Evolutionary conservation across 2,113 vertebrate genomes (phyloP).

Genomic region (Hippoglossus stenolepis): DNA sequence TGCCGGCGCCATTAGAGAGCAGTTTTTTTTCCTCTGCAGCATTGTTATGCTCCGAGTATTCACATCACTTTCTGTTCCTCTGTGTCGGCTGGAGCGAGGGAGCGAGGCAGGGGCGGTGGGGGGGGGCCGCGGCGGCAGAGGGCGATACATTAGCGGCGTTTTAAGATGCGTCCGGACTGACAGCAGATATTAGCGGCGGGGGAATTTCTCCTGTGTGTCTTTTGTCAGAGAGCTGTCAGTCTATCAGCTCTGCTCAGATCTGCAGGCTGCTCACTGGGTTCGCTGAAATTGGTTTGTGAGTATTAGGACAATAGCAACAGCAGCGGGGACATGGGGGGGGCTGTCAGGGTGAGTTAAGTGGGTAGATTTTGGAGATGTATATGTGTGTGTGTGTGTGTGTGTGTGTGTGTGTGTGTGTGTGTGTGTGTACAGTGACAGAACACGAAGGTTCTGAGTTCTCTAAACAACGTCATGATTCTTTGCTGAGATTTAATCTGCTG

Average conservation of each 20-base stretch:
- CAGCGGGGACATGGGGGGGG: too few species aligned
- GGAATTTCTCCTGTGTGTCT: neutral
- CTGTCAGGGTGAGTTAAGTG: slow-evolving; percentile 3
- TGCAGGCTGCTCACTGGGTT: too few species aligned
- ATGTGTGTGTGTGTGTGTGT: slow-evolving; percentile 3
- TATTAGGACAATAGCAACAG: too few species aligned
- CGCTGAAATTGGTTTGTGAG: too few species aligned
- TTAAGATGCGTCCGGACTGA: slow-evolving; percentile 12
- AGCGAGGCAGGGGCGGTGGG: slow-evolving; percentile 1
- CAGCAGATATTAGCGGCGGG: neutral
- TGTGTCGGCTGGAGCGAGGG: slow-evolving; percentile 38
- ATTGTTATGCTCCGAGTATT: slow-evolving; percentile 68
- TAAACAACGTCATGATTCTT: too few species aligned
- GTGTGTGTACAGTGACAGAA: neutral
- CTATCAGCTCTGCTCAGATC: too few species aligned
- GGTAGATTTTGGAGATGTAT: neutral
- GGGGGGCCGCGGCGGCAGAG: slow-evolving; percentile 8
- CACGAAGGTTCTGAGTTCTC: too few species aligned
- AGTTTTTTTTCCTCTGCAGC: slow-evolving; percentile 25
- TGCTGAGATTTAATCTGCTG: too few species aligned
- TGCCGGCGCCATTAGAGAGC: slow-evolving; percentile 65
- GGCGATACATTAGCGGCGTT: slow-evolving; percentile 63
- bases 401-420: neutral
- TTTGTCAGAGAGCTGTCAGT: neutral
- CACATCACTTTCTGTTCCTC: slow-evolving; percentile 52